Percentiles rank a stretch among this genome's conserved stretches.
These are phyloP conservation scores for Champsocephalus gunnari DNA, from an alignment of 2,797 vertebrate genomes.

Conservation along the genomic window DNA sequence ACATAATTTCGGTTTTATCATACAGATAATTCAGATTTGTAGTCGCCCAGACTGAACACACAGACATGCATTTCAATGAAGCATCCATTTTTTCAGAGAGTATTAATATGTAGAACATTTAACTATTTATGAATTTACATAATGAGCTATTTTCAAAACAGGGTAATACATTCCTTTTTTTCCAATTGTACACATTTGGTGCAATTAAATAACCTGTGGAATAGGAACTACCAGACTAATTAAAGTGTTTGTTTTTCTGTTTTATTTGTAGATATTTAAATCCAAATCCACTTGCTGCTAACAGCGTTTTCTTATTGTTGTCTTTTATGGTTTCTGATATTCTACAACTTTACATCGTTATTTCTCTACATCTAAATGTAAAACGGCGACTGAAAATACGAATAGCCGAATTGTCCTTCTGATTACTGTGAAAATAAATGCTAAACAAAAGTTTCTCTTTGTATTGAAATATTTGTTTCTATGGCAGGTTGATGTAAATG, in stretches of 20 bases:
- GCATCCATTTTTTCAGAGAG: conserved; percentile 25
- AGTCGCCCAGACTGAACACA: conserved; percentile 40
- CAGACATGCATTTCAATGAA: conserved; percentile 23
- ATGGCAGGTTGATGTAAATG: not conserved
- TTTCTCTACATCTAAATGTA: conserved; percentile 33
- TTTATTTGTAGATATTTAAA: conserved; percentile 44
- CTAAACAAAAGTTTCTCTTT: not conserved
- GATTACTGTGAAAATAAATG: conserved; percentile 71
- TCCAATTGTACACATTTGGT: conserved; percentile 43
- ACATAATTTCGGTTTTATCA: conserved; percentile 6
- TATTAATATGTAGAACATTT: conserved; percentile 59
- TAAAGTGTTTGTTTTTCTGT: conserved; percentile 34
- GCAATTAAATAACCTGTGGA: conserved; percentile 64
- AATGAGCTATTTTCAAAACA: conserved; percentile 61
- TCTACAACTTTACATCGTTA: conserved; percentile 13
- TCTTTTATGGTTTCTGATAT: conserved; percentile 37
- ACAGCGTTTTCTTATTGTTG: conserved; percentile 29
- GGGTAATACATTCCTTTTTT: conserved; percentile 40
- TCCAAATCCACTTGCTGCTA: conserved; percentile 50
- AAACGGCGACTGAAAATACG: conserved; percentile 43
- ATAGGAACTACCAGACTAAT: conserved; percentile 39
- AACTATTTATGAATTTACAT: conserved; percentile 80
- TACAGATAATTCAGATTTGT: conserved; percentile 29
- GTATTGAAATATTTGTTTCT: not conserved
- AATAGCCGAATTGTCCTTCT: conserved; percentile 35